phyloP scores from a whole-genome alignment of 2,888 invertebrate genomes.

The Nesidiocoris tenuis region DNA sequence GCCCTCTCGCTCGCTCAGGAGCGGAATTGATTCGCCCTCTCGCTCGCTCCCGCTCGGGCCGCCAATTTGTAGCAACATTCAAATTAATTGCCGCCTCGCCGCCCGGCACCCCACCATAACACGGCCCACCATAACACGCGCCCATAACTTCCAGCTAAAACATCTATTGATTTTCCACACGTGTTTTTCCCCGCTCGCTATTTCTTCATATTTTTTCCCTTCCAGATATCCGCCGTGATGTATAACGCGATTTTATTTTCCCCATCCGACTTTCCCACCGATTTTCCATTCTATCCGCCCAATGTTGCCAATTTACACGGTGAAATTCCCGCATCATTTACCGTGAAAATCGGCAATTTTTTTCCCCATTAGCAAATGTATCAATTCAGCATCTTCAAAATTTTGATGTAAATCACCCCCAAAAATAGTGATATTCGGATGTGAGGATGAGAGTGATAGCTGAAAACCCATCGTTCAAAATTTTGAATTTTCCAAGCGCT shows the following conservation, averaged over 20 bases:
- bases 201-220: slow-evolving; percentile 34
- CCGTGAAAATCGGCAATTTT: neutral
- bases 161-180: slow-evolving; percentile 45
- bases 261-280: neutral
- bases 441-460: no score
- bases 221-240: slow-evolving; percentile 9
- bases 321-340: neutral
- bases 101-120: slow-evolving; percentile 13
- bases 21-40: slow-evolving; percentile 2
- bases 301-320: neutral
- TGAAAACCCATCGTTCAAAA: no score
- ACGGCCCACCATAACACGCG: slow-evolving; percentile 12
- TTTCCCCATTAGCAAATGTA: no score
- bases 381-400: no score
- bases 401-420: no score
- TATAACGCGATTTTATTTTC: slow-evolving; percentile 17
- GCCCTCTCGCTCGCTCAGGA: slow-evolving; percentile 1
- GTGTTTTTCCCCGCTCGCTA: slow-evolving; percentile 37
- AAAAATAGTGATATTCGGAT: no score
- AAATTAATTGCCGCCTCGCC: slow-evolving; percentile 43
- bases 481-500: no score
- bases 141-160: slow-evolving; percentile 19
- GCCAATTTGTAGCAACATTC: slow-evolving; percentile 47
- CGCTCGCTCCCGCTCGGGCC: slow-evolving; percentile 2
- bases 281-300: neutral